Base-by-base conservation (phyloP, 2,797 vertebrate species). In the Pseudochaenichthys georgianus region DNA sequence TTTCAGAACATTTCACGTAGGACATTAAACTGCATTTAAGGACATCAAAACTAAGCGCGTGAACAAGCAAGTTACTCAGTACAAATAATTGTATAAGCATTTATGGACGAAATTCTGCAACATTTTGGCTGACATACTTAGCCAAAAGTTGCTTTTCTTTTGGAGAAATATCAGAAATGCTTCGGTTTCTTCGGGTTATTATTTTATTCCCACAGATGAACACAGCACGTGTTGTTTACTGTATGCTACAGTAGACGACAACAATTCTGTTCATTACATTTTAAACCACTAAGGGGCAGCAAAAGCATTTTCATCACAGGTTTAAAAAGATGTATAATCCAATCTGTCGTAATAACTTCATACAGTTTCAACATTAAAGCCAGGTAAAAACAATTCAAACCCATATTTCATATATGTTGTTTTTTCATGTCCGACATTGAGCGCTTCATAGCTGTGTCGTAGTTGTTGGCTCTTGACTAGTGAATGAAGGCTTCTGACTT, bases 371-470 rank as follows among this genome's bases (percentile, higher is more conserved):
- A 11, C 12, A 19, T 41, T 50, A 13, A 48, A 52, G 1, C 8
- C 4, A 21, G 1, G 13, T 48, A 38, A 34, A 34, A 53, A 0
- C 34, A 9, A 38, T 38, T 38, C 8, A 38, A 9, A 38, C 38
- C 4, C 28, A 28, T 28, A 28, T 28, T 28, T 28, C 28, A 28
- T 28, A 28, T 28, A 5, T 28, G 28, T 28, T 4, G 1, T 28
- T 28, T 28, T 41, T 54, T 10, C 61, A 13, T 9, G 17, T 55
- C 45, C 3, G 45, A 34, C 6, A 60, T 17, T 45, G 11, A 75
- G 74, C 59, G 46, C 60, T 70, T 8, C 50, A 45, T 83, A 87
- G 83, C 85, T 84, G 78, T 21, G 21, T 54, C 58, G 70, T 16
- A 42, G 50, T 65, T 51, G 60, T 59, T 17, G 5, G 10, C 48